Conservation (phyloP, 2,888 invertebrate species). For the Dasypolia templi region DNA sequence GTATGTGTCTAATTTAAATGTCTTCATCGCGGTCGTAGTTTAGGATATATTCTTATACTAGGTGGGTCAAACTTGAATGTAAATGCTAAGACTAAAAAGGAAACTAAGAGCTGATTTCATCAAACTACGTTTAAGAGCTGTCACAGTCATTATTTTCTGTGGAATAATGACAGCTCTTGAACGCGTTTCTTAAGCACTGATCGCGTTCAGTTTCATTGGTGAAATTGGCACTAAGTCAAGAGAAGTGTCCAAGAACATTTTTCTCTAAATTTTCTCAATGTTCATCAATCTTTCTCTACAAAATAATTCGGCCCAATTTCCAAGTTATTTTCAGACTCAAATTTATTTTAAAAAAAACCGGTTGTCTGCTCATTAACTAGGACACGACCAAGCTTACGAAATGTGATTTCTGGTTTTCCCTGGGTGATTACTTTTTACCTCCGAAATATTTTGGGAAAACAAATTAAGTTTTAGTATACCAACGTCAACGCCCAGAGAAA, state of each 20-base stretch:
- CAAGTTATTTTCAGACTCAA: slow-evolving; percentile 25
- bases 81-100: no score
- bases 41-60: not conserved
- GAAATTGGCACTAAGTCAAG: no score
- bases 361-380: slow-evolving; percentile 39
- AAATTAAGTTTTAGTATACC: slow-evolving; percentile 39
- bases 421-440: slow-evolving; percentile 19
- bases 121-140: not conserved
- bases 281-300: not conserved
- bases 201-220: no score
- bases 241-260: not conserved
- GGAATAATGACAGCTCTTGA: no score
- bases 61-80: not conserved
- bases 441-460: slow-evolving; percentile 42
- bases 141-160: no score
- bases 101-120: not conserved
- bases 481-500: slow-evolving; percentile 37
- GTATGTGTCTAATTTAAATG: slow-evolving; percentile 13
- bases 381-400: slow-evolving; percentile 21
- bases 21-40: not conserved
- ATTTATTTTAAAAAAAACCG: slow-evolving; percentile 24
- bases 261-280: not conserved
- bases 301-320: not conserved
- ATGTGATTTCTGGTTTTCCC: slow-evolving; percentile 50
- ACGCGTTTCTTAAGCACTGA: no score